Evolutionary conservation across 2,888 invertebrate genomes (phyloP), one percentile per base, ranked within the genome.

Genomic region (Acrocera orbiculus): DNA sequence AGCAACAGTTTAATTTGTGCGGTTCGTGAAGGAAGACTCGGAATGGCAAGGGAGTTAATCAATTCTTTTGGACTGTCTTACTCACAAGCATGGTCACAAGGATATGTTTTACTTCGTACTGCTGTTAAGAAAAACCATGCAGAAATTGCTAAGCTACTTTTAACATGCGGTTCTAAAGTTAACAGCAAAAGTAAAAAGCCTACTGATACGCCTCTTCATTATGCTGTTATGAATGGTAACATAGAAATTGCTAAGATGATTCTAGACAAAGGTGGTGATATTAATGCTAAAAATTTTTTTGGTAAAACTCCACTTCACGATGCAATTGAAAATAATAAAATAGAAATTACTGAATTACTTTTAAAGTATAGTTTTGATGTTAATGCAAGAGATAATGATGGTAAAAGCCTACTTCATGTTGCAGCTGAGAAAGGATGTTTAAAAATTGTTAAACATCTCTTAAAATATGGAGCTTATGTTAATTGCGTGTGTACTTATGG

Each of bases 361-460:
- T 89, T 92, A 5, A 67, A 76, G 32, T 78, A 92, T 53, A 89
- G 89, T 1, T 89, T 87, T n/a, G 93, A 95, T 55, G 78, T 93
- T 24, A 92, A 92, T 61, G 69, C 74, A 1, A 65, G 85, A 51
- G 92, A 95, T 58, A 63, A 70, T 0, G 85, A 92, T 46, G 83
- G 81, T 30, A 86, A 90, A 54, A 87, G 90, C 0, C 64, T n/a
- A n/a, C n/a, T 92, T 0, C 95, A 95, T 56, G 70, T 89, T 34
- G 92, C 93, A 1, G 89, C 95, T 48, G 78, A 85, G 52, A 92
- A 90, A 61, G 85, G 89, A 48, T 86, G 92, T 56, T 69, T 77
- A 10, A 76, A 72, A 39, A 86, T 93, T 38, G 87, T 92, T 47
- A 71, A n/a, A n/a, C n/a, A n/a, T n/a, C n/a, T n/a, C n/a, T n/a